Percentiles rank a stretch among this genome's conserved stretches.
phyloP scores from a whole-genome alignment of 30 jellyfish, hydroid and myxozoan species.

The Aurelia coerulea region DNA sequence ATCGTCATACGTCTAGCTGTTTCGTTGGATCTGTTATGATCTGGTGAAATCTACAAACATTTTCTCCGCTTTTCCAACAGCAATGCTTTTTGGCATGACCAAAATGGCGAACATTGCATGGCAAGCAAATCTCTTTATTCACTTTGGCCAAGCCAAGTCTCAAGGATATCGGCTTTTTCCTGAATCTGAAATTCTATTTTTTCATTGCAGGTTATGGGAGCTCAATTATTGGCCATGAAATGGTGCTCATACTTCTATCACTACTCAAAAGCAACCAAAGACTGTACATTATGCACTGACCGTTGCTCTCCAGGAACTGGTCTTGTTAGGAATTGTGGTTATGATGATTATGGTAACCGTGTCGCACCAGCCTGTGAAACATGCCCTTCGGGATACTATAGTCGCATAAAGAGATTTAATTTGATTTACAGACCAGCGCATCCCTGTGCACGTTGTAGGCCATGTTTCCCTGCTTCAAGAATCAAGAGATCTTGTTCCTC shows the following conservation, averaged over 20 bases:
- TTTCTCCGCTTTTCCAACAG: no score
- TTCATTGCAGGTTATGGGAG: constrained; percentile 1
- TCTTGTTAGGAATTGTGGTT: constrained; percentile 44
- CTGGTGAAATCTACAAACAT: no score
- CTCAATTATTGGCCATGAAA: neutral
- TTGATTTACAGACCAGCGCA: constrained; percentile 12
- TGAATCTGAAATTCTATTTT: no score
- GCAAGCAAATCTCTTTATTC: no score
- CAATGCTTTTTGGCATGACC: no score
- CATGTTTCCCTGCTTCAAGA: constrained; percentile 44
- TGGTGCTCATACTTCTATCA: constrained; percentile 46
- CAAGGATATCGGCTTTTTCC: no score
- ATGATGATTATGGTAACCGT: constrained; percentile 37
- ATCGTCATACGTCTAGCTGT: no score
- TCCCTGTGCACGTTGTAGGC: constrained; percentile 38
- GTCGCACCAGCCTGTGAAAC: constrained; percentile 26
- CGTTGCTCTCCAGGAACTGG: constrained; percentile 43
- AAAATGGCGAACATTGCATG: no score
- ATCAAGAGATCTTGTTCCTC: constrained; percentile 25
- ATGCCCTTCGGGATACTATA: constrained; percentile 48
- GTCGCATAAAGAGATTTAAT: neutral
- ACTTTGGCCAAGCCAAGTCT: no score
- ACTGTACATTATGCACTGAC: constrained; percentile 49
- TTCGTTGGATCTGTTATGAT: no score
- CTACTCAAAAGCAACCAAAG: constrained; percentile 19